Evolutionary conservation across 2,113 vertebrate species (phyloP), one percentile per base, ranked within the genome.

Genomic region (Pipra filicauda): DNA sequence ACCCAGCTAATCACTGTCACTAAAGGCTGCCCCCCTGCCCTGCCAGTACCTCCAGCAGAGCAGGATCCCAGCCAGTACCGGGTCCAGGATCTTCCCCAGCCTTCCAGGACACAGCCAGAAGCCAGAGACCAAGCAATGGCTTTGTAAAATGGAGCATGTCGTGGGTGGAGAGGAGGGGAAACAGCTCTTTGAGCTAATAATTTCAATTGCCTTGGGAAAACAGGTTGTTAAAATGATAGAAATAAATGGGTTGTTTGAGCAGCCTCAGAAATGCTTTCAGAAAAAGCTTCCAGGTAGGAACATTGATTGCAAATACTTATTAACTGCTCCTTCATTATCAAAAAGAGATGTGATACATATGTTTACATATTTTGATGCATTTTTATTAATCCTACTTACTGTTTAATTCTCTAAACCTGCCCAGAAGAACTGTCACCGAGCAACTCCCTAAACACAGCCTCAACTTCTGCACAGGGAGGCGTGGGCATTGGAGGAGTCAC

Each of bases 271-370:
- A 85, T 5, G 6, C 73, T 95, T 89, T 78, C 89, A 84, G 89
- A 91, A 57, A 89, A 93, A 80, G 48, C 83, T 93, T 91, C 73
- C 89, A 95, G 80, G 91, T 75, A 97, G 62, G 51, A 91, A 71
- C 15, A 21, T 59, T 91, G 95, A 89, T 89, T 92, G 89, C 83
- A 96, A 96, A 96, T 81, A 84, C 72, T 91, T 95, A 95, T 89
- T 95, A 95, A 86, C 69, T 31, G 57, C 57, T 93, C 55, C 73
- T 84, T 91, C 86, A 69, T 94, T 86, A 91, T 71, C 83, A 59
- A 74, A 67, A 74, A 95, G 91, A 37, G 65, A 92, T 67, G 48
- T 31, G 30, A 95, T 93, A 86, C 35, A 37, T 67, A 67, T 75
- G 96, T 93, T 95, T 93, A 96, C 89, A 89, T 87, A 84, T 91